Base-by-base conservation (phyloP, 2,113 vertebrate genomes). In the Lamprotornis superbus region DNA sequence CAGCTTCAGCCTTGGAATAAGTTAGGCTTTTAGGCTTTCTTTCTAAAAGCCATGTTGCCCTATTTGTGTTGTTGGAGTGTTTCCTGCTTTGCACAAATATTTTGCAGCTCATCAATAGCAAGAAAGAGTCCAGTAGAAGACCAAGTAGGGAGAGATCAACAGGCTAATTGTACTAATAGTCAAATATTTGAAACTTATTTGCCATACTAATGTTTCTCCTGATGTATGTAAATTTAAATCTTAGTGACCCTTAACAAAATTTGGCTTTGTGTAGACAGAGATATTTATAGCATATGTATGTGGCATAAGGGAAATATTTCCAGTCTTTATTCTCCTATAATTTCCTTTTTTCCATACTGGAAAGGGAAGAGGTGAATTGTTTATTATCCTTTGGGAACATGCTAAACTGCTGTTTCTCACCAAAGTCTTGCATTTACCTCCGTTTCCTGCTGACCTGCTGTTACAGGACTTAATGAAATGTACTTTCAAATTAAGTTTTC, bases 311-410 rank as follows among this genome's bases (percentile, higher is more conserved):
- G 85, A 95, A 97, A 70, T 95, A 93, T 93, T 94, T 89, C 83
- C 92, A 96, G 85, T 75, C 92, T 89, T 95, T 95, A 93, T 94
- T 97, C 95, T 96, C 94, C 88, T 92, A 87, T 90, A 94, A 96
- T 83, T 97, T 97, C 96, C 93, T 93, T 87, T 86, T 86, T 94
- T 96, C 85, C 44, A 40, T 71, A 64, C 88, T 96, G 96, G 87
- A 95, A 96, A 67, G 85, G 95, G 83, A 97, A 96, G 95, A 96
- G 82, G 92, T 90, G 92, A 96, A 95, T 96, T 96, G 95, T 97
- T 93, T 94, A 68, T 92, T 93, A 88, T 89, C 91, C 91, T 95
- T 94, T 93, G 93, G 90, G 94, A 96, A 96, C 73, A 39, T 6
- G 7, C 44, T 75, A 89, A 74, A 71, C 85, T 73, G 39, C 56